A percentile compares a stretch with the other conserved stretches of the same genome.
phyloP scores from a whole-genome alignment of 2,113 vertebrate genomes.

The Macroglossus sobrinus region DNA sequence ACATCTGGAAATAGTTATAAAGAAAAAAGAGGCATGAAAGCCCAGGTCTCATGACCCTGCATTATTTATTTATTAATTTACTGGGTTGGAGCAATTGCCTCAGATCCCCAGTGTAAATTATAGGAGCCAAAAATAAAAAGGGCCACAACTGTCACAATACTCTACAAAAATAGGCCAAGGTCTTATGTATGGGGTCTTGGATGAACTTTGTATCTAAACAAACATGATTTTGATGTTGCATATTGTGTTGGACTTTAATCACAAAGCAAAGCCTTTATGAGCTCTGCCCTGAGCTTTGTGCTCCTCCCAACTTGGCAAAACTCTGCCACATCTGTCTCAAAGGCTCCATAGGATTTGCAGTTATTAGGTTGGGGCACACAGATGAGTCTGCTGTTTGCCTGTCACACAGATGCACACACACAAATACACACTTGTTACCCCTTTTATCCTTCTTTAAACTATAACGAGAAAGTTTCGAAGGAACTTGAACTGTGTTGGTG shows the following conservation, averaged over 20 bases:
- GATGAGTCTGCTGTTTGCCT: background rate
- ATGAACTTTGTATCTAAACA: background rate
- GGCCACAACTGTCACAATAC: background rate
- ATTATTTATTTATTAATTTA: slow-evolving; percentile 50
- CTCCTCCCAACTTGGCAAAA: background rate
- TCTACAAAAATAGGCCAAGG: background rate
- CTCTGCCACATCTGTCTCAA: background rate
- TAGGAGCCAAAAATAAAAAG: slow-evolving; percentile 51
- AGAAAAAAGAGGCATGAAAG: slow-evolving; percentile 59
- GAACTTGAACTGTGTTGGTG: too few relatives aligned
- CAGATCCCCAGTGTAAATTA: slow-evolving; percentile 20
- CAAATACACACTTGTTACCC: background rate
- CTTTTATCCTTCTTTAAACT: background rate
- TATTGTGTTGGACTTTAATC: slow-evolving; percentile 26
- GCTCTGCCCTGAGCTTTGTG: background rate
- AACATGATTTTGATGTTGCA: slow-evolving; percentile 2
- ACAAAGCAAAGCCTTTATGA: slow-evolving; percentile 28
- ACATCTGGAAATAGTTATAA: slow-evolving; percentile 85
- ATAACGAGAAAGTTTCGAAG: background rate
- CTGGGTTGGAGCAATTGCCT: slow-evolving; percentile 48
- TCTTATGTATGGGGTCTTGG: background rate
- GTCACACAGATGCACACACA: background rate
- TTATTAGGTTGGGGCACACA: background rate
- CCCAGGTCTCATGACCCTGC: slow-evolving; percentile 67
- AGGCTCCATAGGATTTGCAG: background rate